phyloP scores from a whole-genome alignment of 2,888 invertebrate genomes.

The Mellilla xanthometata region DNA sequence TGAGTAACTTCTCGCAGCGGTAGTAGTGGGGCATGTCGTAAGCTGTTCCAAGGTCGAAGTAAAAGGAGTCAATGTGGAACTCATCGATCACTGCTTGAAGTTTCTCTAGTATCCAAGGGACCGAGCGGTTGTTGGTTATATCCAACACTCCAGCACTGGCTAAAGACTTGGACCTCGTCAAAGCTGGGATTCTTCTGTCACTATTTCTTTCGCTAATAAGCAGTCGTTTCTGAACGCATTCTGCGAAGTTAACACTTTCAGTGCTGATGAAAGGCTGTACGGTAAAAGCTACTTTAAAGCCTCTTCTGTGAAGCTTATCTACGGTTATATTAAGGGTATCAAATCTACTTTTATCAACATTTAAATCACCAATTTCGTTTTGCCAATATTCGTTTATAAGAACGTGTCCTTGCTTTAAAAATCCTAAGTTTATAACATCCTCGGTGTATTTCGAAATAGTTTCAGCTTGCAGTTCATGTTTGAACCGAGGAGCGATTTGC shows the following conservation, averaged over 20 bases:
- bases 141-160: slow-evolving; percentile 93
- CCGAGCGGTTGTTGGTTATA: slow-evolving; percentile 90
- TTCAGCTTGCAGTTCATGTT: slow-evolving; percentile 85
- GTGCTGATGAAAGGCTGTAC: slow-evolving; percentile 95
- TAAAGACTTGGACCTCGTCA: slow-evolving; percentile 91
- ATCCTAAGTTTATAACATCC: slow-evolving; percentile 90
- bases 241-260: slow-evolving; percentile 91
- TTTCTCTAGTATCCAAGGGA: slow-evolving; percentile 90
- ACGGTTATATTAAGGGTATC: slow-evolving; percentile 90
- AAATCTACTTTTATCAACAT: slow-evolving; percentile 90
- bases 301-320: slow-evolving; percentile 90
- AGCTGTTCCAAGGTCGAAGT: slow-evolving; percentile 90
- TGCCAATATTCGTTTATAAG: slow-evolving; percentile 93
- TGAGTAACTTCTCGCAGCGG: slow-evolving; percentile 87
- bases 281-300: slow-evolving; percentile 94
- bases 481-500: slow-evolving; percentile 89
- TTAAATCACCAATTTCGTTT: slow-evolving; percentile 91
- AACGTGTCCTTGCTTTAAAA: slow-evolving; percentile 90
- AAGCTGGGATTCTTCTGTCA: slow-evolving; percentile 90
- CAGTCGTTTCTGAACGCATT: slow-evolving; percentile 88
- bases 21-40: slow-evolving; percentile 94
- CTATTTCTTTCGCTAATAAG: slow-evolving; percentile 91
- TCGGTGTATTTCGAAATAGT: slow-evolving; percentile 92
- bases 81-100: slow-evolving; percentile 86
- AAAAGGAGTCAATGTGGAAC: slow-evolving; percentile 93